These are phyloP conservation scores for Macroramphosus scolopax DNA, from an alignment of 2,797 vertebrate species.

Conservation along the genomic window DNA sequence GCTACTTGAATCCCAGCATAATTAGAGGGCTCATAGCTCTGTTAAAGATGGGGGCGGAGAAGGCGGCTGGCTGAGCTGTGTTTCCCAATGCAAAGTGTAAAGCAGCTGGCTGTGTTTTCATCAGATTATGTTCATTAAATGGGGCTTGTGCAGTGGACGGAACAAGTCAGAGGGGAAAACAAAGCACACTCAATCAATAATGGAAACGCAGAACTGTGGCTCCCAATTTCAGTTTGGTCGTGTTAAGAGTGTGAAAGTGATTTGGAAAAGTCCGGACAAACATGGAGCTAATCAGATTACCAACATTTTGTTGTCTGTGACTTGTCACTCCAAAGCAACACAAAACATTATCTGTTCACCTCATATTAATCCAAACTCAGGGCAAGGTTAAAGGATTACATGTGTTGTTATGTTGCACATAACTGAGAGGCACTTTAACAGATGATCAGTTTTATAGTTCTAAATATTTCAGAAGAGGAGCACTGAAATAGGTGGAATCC, in stretches of 20 bases:
- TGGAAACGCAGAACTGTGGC: slow-evolving; percentile 16
- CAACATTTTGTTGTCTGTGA: slow-evolving; percentile 1
- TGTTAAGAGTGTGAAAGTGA: slow-evolving; percentile 6
- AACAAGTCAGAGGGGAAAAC: slow-evolving; percentile 28
- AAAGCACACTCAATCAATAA: slow-evolving; percentile 24
- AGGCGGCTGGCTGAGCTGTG: slow-evolving; percentile 69
- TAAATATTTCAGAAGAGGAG: no score
- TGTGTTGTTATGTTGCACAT: neutral
- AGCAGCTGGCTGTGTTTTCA: slow-evolving; percentile 92
- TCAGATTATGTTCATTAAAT: slow-evolving; percentile 93
- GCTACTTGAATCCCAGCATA: slow-evolving; percentile 92
- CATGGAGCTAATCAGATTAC: slow-evolving; percentile 2
- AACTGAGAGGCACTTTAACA: no score
- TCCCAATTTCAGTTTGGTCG: neutral
- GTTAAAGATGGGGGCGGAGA: slow-evolving; percentile 81
- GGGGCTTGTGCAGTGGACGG: slow-evolving; percentile 11
- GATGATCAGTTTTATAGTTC: no score
- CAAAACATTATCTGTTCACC: neutral
- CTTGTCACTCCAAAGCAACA: neutral
- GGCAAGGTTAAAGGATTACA: neutral
- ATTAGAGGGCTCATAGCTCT: slow-evolving; percentile 91
- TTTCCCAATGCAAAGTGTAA: slow-evolving; percentile 90
- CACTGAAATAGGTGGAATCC: no score
- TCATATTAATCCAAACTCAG: no score
- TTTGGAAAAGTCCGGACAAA: slow-evolving; percentile 1